phyloP scores from a whole-genome alignment of 2,888 invertebrate genomes.

The Strigamia crassipes region DNA sequence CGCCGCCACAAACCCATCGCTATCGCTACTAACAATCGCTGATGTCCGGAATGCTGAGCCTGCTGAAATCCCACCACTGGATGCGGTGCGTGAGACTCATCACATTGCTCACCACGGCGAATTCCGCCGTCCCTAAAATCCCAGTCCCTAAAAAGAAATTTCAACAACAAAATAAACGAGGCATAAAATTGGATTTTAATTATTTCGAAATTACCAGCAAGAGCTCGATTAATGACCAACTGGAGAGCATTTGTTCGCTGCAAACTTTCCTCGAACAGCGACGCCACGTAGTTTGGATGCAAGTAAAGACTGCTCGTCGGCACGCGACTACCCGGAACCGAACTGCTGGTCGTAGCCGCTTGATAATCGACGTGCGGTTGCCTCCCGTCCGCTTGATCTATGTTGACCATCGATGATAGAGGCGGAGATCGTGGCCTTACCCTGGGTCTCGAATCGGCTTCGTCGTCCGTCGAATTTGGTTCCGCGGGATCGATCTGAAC shows the following conservation, averaged over 20 bases:
- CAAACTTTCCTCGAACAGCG: constrained; percentile 43
- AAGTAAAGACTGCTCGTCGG: not conserved
- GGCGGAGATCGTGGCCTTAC: constrained; percentile 45
- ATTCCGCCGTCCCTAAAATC: constrained; percentile 41
- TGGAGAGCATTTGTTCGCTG: constrained; percentile 46
- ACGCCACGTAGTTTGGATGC: constrained; percentile 46
- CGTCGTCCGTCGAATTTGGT: not conserved
- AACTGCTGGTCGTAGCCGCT: constrained; percentile 13
- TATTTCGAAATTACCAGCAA: constrained; percentile 42
- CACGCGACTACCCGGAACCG: not conserved
- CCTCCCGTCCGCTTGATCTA: not conserved
- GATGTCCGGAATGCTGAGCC: constrained; percentile 73
- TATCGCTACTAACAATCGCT: constrained; percentile 67
- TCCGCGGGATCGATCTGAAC: constrained; percentile 44
- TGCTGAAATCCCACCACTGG: constrained; percentile 82
- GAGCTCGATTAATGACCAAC: constrained; percentile 44
- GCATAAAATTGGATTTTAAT: not conserved
- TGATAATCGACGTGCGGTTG: constrained; percentile 43
- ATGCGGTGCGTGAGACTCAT: constrained; percentile 69
- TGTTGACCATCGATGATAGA: constrained; percentile 36
- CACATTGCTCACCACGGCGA: constrained; percentile 46
- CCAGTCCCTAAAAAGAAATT: not conserved
- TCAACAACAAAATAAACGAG: not conserved
- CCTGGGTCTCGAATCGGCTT: not conserved
- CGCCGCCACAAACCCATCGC: not conserved